Percentiles rank a stretch among this genome's conserved stretches.
phyloP scores from a whole-genome alignment of 2,113 vertebrate species.

The Atrichornis clamosus region DNA sequence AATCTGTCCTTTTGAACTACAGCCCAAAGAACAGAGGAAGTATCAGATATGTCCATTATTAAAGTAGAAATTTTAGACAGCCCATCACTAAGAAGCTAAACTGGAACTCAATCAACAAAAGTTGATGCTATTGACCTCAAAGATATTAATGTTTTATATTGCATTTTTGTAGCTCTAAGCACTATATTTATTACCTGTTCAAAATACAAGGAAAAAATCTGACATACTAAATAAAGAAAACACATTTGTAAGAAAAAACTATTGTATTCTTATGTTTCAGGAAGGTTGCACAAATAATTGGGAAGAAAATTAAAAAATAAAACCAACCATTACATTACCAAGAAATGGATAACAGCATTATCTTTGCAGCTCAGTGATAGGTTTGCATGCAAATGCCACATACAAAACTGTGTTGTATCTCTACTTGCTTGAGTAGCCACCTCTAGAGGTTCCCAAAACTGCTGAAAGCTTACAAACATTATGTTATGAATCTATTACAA shows the following conservation, averaged over 20 bases:
- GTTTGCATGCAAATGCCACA: background rate
- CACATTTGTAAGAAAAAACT: background rate
- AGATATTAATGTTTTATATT: background rate
- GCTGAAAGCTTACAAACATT: background rate
- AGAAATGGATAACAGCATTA: background rate
- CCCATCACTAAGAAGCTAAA: background rate
- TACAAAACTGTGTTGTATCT: background rate
- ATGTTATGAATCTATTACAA: background rate
- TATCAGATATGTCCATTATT: constrained; percentile 19
- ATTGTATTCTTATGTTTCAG: background rate
- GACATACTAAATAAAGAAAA: background rate
- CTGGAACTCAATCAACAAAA: background rate
- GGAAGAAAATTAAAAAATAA: background rate
- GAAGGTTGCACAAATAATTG: background rate
- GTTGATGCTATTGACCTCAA: background rate
- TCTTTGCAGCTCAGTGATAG: background rate
- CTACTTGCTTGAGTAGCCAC: background rate
- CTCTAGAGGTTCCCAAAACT: background rate
- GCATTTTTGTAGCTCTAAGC: constrained; percentile 12
- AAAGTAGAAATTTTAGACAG: constrained; percentile 3
- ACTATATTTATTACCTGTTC: background rate
- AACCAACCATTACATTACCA: background rate
- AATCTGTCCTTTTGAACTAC: background rate
- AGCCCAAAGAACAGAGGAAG: constrained; percentile 33
- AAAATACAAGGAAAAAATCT: background rate